Evolutionary conservation across 2,797 vertebrate species (phyloP).

Genomic region (Lagocephalus sceleratus): DNA sequence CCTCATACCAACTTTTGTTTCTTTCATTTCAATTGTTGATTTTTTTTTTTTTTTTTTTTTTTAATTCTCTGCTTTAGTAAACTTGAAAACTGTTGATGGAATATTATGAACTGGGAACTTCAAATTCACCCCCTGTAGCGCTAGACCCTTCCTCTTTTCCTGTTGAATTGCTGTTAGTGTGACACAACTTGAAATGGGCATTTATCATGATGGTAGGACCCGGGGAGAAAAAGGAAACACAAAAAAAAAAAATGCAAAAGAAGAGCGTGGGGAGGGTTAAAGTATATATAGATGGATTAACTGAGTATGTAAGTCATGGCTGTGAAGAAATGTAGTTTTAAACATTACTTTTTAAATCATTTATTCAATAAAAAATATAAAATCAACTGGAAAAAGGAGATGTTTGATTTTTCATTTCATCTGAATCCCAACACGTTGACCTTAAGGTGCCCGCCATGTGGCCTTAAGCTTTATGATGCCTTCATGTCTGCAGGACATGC

Average conservation of each 20-base stretch:
- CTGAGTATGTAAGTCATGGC: conserved; percentile 95
- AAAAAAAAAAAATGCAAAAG: conserved; percentile 52
- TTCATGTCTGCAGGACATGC: too few relatives aligned
- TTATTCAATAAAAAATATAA: conserved; percentile 98
- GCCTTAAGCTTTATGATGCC: too few relatives aligned
- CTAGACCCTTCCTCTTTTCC: conserved; percentile 87
- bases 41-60: conserved; percentile 53
- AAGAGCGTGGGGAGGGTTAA: conserved; percentile 55
- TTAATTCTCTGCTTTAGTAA: conserved; percentile 81
- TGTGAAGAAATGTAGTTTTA: conserved; percentile 99
- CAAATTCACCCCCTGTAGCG: conserved; percentile 79
- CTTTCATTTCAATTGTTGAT: conserved; percentile 59
- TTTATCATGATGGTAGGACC: conserved; percentile 88
- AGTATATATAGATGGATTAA: conserved; percentile 83
- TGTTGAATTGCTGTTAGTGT: conserved; percentile 96
- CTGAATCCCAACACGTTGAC: background rate
- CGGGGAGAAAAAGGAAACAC: conserved; percentile 56
- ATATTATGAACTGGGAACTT: conserved; percentile 69
- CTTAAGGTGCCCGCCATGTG: background rate
- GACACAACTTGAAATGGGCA: conserved; percentile 93
- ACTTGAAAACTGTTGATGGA: conserved; percentile 82
- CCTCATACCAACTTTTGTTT: conserved; percentile 70
- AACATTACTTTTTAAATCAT: conserved; percentile 99
- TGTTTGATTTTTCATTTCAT: conserved; percentile 42
- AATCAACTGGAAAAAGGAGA: conserved; percentile 63